Evolutionary conservation across 2,888 invertebrate species (phyloP), one percentile per base, ranked within the genome.

Genomic region (Drosophila emarginata): DNA sequence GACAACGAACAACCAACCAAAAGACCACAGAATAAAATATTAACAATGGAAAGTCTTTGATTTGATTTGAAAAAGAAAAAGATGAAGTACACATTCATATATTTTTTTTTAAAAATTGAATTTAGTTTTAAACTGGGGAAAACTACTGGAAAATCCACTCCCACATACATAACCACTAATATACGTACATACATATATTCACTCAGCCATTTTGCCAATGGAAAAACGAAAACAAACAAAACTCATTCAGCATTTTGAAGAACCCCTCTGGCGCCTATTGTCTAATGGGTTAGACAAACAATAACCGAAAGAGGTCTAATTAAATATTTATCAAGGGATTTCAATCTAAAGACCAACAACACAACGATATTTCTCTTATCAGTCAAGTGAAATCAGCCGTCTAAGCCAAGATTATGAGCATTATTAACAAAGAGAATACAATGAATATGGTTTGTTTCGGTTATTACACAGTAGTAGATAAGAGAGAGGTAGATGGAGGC

Each of bases 311-410:
- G 79, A 79, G 63, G 59, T 57, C 72, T 72, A 80, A 86, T 81
- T 86, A 83, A 81, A 83, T 83, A 86, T 83, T 81, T 80, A 86
- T 86, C 80, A 68, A 23, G 18, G 61, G 80, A 80, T 80, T 76
- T 69, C 32, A 39, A 83, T 83, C 70, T 64, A 52, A 68, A 71
- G 72, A 74, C 72, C 74, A 66, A 72, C 73, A 63, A 59, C 39
- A 14, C 9, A 28, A 26, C 59, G 45, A 59, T 52, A 71, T 74
- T 77, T 69, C 75, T 66, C 72, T 83, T 81, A 81, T 81, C 87
- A 57, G 56, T 12, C 65, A 53, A 77, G 62, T 69, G 64, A 67
- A 76, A 83, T 81, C 84, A 21, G 18, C 12, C 77, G 64, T 21
- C 51, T 56, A 45, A 45, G 52, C 40, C 52, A 32, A 45, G 54